These are phyloP conservation scores for Cyrtorhinus lividipennis DNA, from an alignment of 1,140 invertebrate genomes.

Conservation along the genomic window DNA sequence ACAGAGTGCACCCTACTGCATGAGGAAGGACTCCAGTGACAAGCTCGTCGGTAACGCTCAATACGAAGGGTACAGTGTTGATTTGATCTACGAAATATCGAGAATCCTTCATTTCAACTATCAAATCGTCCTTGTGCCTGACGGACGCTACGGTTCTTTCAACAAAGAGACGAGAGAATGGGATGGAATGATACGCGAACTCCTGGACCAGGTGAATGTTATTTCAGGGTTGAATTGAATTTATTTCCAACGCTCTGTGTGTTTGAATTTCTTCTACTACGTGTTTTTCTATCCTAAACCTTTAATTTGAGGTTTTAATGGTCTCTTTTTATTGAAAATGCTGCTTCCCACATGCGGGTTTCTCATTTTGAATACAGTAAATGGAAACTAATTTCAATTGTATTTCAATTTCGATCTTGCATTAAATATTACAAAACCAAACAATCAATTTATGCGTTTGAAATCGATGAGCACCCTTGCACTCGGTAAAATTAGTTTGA, in stretches of 20 bases:
- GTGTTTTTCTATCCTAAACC: neutral
- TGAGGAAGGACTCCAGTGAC: slow-evolving; percentile 69
- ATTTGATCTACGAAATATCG: slow-evolving; percentile 78
- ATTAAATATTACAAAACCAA: no score
- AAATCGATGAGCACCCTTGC: no score
- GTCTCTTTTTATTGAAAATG: no score
- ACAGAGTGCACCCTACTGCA: slow-evolving; percentile 82
- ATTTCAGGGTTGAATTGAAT: no score
- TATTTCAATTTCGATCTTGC: no score
- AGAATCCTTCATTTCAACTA: slow-evolving; percentile 80
- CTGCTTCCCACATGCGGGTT: no score
- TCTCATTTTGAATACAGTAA: no score
- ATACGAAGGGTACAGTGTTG: slow-evolving; percentile 76
- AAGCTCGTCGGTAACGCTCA: slow-evolving; percentile 69
- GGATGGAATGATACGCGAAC: slow-evolving; percentile 89
- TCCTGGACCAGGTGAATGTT: slow-evolving; percentile 47
- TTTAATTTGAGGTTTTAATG: no score
- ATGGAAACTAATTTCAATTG: no score
- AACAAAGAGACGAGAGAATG: slow-evolving; percentile 67
- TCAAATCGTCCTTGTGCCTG: slow-evolving; percentile 63
- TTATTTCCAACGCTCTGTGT: no score
- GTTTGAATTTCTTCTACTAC: neutral
- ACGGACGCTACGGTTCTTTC: slow-evolving; percentile 64
- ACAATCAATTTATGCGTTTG: no score
- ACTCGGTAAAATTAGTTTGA: no score